Base-by-base conservation (phyloP, 1,140 invertebrate species). In the Drosophila ananassae region DNA sequence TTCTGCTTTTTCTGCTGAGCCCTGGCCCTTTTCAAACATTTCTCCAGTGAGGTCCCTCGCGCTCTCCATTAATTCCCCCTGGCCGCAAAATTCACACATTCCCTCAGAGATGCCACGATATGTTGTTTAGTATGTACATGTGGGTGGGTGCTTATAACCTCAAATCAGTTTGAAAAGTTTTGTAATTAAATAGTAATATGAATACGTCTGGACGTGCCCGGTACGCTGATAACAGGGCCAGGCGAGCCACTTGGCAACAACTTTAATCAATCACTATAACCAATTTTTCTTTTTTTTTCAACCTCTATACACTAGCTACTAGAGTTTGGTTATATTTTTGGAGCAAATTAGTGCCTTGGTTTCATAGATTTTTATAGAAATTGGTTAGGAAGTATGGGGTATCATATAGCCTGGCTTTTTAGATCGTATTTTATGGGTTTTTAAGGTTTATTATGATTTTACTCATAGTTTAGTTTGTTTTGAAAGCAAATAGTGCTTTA, bases 181-280 rank as follows among this genome's bases (percentile, higher is more conserved):
- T 69, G 64, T 50, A 71, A 71, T 71, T 71, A 71, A 71, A 71
- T 71, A 50, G 64, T 56, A 69, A 69, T 69, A 67, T 46, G 59
- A 67, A 67, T 53, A 34, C 60, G 57, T 60, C 57, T 53, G 56
- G 56, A 52, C 56, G 56, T 59, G 56, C 56, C 56, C 56, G 22
- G 17, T n/a, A 28, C 30, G 39, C 30, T 37, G 63, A 66, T 67
- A 64, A 28, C 25, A 69, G 41, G 8, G 32, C 46, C 7, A 69
- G 39, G 6, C 17, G 41, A 53, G 61, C 28, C 64, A 56, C 50
- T 68, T 69, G 66, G 63, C 17, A 55, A 69, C 63, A 48, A 37
- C 41, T 48, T 68, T 55, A 69, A 69, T 69, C 66, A 69, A 69
- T 69, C 66, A 69, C 55, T 69, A 67, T 54, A 22, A 37, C 13